A percentile compares a stretch with the other conserved stretches of the same genome.
These are phyloP conservation scores for Mixornis gularis DNA, from an alignment of 2,113 vertebrate genomes.

Conservation along the genomic window DNA sequence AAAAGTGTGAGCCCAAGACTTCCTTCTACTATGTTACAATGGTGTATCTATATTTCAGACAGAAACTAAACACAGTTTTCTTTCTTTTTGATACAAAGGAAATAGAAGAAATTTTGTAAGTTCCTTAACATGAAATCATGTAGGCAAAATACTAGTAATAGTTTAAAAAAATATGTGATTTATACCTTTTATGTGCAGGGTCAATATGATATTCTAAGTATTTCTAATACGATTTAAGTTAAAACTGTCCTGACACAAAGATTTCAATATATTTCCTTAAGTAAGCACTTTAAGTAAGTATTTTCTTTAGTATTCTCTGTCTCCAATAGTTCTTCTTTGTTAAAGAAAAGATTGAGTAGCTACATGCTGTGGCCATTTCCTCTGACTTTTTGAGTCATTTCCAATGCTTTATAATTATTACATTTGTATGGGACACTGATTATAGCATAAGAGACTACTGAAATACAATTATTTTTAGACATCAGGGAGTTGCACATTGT, in stretches of 20 bases:
- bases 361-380: neutral
- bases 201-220: neutral
- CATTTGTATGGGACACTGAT: neutral
- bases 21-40: neutral
- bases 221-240: neutral
- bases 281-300: neutral
- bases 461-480: constrained; percentile 41
- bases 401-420: neutral
- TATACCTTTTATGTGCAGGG: neutral
- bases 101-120: neutral
- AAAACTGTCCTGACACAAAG: neutral
- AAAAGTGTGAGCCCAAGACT: neutral
- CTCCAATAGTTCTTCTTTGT: neutral
- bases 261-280: neutral
- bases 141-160: neutral
- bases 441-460: neutral
- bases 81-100: neutral
- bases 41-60: neutral
- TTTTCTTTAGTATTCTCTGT: neutral
- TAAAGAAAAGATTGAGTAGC: neutral
- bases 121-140: neutral
- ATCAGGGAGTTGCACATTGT: constrained; percentile 4
- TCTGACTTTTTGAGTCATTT: neutral
- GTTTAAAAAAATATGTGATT: neutral
- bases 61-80: neutral